These are phyloP conservation scores for Spea hammondii DNA, from an alignment of 2,797 vertebrate genomes.

Conservation along the genomic window DNA sequence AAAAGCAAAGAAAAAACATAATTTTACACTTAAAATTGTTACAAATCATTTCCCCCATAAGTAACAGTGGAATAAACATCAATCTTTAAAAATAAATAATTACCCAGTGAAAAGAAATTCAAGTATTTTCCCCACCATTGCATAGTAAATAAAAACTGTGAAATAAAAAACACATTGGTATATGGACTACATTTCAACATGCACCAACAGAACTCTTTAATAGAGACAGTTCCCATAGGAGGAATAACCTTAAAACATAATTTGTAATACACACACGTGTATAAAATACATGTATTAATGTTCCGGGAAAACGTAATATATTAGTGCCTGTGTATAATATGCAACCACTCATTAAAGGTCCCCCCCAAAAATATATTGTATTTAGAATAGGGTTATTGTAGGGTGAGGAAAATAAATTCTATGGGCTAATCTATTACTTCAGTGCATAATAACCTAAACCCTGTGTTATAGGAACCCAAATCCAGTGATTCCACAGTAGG, in stretches of 20 bases:
- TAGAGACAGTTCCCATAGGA: constrained; percentile 68
- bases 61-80: constrained; percentile 63
- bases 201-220: constrained; percentile 73
- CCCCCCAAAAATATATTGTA: no score
- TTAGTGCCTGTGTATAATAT: no score
- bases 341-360: no score
- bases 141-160: constrained; percentile 91
- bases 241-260: constrained; percentile 65
- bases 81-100: constrained; percentile 58
- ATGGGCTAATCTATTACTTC: not conserved
- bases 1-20: constrained; percentile 61
- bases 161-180: constrained; percentile 36
- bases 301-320: no score
- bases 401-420: constrained; percentile 60
- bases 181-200: constrained; percentile 70
- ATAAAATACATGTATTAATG: no score
- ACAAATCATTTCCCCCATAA: constrained; percentile 64
- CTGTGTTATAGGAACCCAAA: not conserved
- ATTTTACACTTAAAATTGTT: constrained; percentile 67
- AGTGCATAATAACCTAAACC: not conserved
- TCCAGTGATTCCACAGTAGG: not conserved
- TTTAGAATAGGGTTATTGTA: constrained; percentile 59
- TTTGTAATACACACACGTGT: no score
- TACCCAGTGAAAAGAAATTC: constrained; percentile 67
- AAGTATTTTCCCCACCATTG: constrained; percentile 85